These are phyloP conservation scores for Drosophila kambysellisi DNA, from an alignment of 2,888 invertebrate genomes.

Conservation along the genomic window DNA sequence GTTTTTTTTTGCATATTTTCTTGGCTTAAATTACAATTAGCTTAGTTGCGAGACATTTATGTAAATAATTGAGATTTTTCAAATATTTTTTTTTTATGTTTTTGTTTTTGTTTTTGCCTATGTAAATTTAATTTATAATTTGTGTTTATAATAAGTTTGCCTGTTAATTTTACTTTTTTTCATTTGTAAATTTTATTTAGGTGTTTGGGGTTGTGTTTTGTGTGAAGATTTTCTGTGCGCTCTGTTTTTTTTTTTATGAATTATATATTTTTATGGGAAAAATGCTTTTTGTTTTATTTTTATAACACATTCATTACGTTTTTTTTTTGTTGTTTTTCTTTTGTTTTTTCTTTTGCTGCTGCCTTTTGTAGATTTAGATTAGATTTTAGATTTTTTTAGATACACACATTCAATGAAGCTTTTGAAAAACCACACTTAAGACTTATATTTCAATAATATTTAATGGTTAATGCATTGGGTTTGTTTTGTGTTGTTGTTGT, in stretches of 20 bases:
- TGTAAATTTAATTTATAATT: slow-evolving; percentile 74
- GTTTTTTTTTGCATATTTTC: slow-evolving; percentile 51
- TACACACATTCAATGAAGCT: slow-evolving; percentile 76
- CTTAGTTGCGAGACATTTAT: slow-evolving; percentile 81
- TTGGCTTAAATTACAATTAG: slow-evolving; percentile 69
- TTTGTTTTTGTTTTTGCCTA: slow-evolving; percentile 57
- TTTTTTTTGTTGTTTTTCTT: slow-evolving; percentile 10
- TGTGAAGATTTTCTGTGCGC: slow-evolving; percentile 66
- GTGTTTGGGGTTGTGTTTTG: slow-evolving; percentile 49
- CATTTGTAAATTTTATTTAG: slow-evolving; percentile 74
- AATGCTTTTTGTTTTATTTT: slow-evolving; percentile 27
- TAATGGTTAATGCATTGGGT: slow-evolving; percentile 66
- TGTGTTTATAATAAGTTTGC: slow-evolving; percentile 35
- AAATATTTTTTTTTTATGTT: slow-evolving; percentile 54
- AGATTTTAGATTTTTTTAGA: slow-evolving; percentile 45
- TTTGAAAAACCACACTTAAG: slow-evolving; percentile 73
- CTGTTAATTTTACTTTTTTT: slow-evolving; percentile 30
- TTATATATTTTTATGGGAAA: slow-evolving; percentile 49
- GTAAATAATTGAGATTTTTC: slow-evolving; percentile 80
- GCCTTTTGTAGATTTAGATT: slow-evolving; percentile 54
- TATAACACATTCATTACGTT: slow-evolving; percentile 54
- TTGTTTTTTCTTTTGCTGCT: slow-evolving; percentile 22
- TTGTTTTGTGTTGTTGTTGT: slow-evolving; percentile 33
- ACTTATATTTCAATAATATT: slow-evolving; percentile 48
- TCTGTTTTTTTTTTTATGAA: slow-evolving; percentile 35